These are phyloP conservation scores for Limanda limanda DNA, from an alignment of 2,113 vertebrate genomes.

Conservation along the genomic window DNA sequence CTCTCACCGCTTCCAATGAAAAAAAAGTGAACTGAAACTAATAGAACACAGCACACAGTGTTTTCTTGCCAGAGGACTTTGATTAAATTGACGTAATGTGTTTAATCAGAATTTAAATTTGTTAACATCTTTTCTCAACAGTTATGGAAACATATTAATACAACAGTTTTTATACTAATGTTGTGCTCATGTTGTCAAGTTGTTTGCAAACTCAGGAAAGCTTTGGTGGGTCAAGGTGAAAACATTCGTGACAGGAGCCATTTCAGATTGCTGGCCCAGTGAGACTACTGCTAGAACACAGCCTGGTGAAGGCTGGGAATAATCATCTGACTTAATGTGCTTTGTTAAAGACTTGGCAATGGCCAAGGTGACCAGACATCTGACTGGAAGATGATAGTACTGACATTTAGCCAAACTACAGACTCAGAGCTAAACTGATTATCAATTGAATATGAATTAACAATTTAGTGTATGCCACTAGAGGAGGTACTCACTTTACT, in stretches of 20 bases:
- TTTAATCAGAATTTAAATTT: conserved; percentile 44
- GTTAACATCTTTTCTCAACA: conserved; percentile 20
- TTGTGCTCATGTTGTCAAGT: conserved; percentile 11
- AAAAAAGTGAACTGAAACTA: conserved; percentile 3
- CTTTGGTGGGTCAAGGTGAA: conserved; percentile 27
- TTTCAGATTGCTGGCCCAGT: conserved; percentile 45
- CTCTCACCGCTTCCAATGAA: not conserved
- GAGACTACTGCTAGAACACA: conserved; percentile 23
- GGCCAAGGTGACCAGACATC: conserved; percentile 67
- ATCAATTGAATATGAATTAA: not conserved
- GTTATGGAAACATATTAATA: conserved; percentile 9
- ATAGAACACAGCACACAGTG: conserved; percentile 19
- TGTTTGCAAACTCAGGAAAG: conserved; percentile 43
- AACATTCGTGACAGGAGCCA: conserved; percentile 58
- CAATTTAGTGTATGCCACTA: not conserved
- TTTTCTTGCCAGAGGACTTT: conserved; percentile 34
- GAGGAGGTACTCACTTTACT: not conserved
- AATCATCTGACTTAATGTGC: conserved; percentile 71
- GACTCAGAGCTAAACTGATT: conserved; percentile 45
- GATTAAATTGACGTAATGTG: conserved; percentile 49
- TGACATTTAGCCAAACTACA: conserved; percentile 54
- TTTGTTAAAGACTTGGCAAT: conserved; percentile 72
- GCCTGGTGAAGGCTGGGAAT: conserved; percentile 59
- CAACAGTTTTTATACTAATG: conserved; percentile 10
- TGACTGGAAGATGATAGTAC: conserved; percentile 51